Evolutionary conservation across 2,797 vertebrate species (phyloP).

Genomic region (Thalassophryne amazonica): DNA sequence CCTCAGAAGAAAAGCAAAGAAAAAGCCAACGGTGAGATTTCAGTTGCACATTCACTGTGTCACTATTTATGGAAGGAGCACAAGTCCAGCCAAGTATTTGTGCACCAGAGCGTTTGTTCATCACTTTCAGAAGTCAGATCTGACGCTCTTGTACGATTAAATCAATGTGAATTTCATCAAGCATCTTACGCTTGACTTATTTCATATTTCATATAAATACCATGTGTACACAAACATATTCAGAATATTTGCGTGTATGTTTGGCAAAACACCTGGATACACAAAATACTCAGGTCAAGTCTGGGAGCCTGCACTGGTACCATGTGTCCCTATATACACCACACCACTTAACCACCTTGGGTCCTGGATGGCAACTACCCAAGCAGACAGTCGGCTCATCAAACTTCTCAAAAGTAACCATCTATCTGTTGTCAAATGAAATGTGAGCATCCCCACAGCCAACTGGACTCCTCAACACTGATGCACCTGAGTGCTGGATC

Average conservation of each 20-base stretch:
- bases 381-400: too few species aligned
- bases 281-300: too few species aligned
- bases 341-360: too few species aligned
- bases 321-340: too few species aligned
- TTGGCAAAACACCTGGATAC: neutral
- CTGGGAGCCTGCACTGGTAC: too few species aligned
- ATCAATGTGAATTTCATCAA: neutral
- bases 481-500: too few species aligned
- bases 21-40: constrained; percentile 11
- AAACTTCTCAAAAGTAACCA: too few species aligned
- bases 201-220: neutral
- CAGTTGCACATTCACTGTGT: constrained; percentile 7
- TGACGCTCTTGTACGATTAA: neutral
- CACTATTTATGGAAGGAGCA: neutral
- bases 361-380: too few species aligned
- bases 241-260: neutral
- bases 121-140: neutral
- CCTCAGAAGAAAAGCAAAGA: neutral
- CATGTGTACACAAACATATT: neutral
- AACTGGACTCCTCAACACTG: too few species aligned
- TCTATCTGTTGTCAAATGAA: too few species aligned
- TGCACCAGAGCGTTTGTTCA: neutral
- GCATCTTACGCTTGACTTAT: neutral
- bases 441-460: too few species aligned
- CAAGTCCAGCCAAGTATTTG: neutral